Base-by-base conservation (phyloP, 64 coral and sea anemone genomes). In the Trachythela sp. region DNA sequence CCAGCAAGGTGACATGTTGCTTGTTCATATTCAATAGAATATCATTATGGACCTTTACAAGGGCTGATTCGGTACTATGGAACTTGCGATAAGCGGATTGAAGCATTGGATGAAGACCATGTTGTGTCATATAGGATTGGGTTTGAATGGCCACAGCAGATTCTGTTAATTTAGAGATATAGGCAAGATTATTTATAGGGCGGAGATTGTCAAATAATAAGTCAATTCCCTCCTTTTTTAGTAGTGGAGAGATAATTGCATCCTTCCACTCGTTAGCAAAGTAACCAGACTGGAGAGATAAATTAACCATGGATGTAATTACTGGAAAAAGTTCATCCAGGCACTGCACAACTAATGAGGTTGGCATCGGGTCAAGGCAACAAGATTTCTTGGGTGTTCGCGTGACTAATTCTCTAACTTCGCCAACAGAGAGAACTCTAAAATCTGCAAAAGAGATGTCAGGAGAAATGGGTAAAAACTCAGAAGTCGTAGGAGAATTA, bases 251-350 rank as follows among this genome's bases (percentile, higher is more conserved):
- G 35, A 90, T 71, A 2, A 90, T 27, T 26, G 71, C 88, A 30
- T 27, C 88, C 45, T 90, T 89, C 71, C 77, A 89, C 20, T 77
- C 88, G 60, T 54, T 34, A 22, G 86, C 26, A 64, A 87, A 87
- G 15, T 31, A n/a, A 10, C 86, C 86, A 18, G 13, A 10, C 50
- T 87, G 9, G 20, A 87, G 50, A 54, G 86, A 87, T 32, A 52
- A 31, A 64, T 87, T 87, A 13, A 87, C 60, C 14, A 58, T 87
- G 32, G 48, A 32, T 39, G 50, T 60, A 2, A 87, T 87, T 87
- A 87, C 85, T 51, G 85, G 85, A 51, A 87, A 48, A 51, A 87
- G 85, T 87, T 87, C 85, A 87, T 87, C 50, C 85, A 87, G 54
- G 54, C 85, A 87, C 54, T 59, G 42, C 51, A 51, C 54, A 48